Percentiles rank a stretch among this genome's conserved stretches.
Conservation (phyloP, 2,113 vertebrate species). For the Abramis brama region DNA sequence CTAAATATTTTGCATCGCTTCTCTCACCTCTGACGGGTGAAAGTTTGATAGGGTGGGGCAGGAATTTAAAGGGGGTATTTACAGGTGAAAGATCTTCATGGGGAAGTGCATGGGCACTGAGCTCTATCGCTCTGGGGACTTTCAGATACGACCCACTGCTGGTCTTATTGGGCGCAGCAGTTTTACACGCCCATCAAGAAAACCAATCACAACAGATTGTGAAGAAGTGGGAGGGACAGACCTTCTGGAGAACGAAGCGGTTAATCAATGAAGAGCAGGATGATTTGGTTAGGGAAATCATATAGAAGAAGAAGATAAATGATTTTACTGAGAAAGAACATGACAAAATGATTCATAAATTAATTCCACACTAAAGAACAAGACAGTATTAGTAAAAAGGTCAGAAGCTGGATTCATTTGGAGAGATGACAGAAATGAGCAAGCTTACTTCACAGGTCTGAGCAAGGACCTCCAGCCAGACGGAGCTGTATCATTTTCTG, state of each 20-base stretch:
- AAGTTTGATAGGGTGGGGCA: constrained; percentile 13
- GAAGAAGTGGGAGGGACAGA: constrained; percentile 66
- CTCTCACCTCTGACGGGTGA: constrained; percentile 52
- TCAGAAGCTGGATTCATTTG: background rate
- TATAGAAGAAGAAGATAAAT: background rate
- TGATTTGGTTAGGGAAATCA: constrained; percentile 42
- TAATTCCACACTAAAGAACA: background rate
- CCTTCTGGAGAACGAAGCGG: constrained; percentile 63
- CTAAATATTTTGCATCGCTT: background rate
- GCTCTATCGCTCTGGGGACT: constrained; percentile 54
- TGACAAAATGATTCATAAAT: background rate
- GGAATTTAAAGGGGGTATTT: background rate
- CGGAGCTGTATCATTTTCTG: constrained; percentile 68
- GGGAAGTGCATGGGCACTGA: constrained; percentile 56
- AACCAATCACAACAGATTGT: constrained; percentile 58
- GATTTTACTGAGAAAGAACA: constrained; percentile 4
- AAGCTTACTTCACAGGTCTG: constrained; percentile 84
- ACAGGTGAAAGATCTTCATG: constrained; percentile 31
- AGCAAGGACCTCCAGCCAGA: constrained; percentile 85
- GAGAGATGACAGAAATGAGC: background rate
- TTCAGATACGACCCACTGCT: constrained; percentile 63
- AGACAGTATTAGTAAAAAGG: background rate
- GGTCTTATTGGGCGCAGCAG: constrained; percentile 56
- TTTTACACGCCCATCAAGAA: constrained; percentile 47
- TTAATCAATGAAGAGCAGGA: constrained; percentile 55